Base-by-base conservation (phyloP, 1,140 invertebrate species). In the Venturia canescens region DNA sequence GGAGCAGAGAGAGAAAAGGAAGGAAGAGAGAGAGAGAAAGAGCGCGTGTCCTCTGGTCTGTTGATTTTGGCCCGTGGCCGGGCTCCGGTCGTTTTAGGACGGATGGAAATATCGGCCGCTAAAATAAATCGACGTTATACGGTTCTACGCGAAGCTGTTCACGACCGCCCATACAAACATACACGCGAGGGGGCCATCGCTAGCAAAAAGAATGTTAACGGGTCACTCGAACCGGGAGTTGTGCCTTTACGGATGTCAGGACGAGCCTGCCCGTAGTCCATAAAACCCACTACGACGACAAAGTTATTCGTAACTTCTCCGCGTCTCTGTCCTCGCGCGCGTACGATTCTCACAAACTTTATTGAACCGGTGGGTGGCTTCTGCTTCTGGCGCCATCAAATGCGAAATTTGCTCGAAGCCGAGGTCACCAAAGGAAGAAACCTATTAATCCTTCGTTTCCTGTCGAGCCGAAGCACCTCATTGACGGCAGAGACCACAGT, bases 41-140 rank as follows among this genome's bases (percentile, higher is more conserved):
- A n/a, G 50, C 27, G 63, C 15, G 31, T 38, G 70, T 80, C 71
- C 44, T 76, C 70, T 44, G 18, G n/a, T 34, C 6, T 89, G 88
- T 89, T 89, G 88, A 88, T 79, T 87, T 89, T 89, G 88, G 88
- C 88, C 82, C 80, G 81, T 50, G 79, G 84, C 86, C 86, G 79
- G 79, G 79, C 79, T 85, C 84, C 80, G 83, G 82, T 83, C 78
- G 80, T 82, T 81, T 81, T 81, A 78, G 87, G 82, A 87, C 82
- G 86, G 87, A 89, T 89, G 86, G 86, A 88, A 89, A 89, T 89
- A 89, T 89, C 87, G 88, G 85, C 83, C 82, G 87, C 88, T 87
- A 88, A 89, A 89, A 89, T 89, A 89, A 88, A 87, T 88, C 81
- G 84, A 87, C 84, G 84, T 85, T 81, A 87, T 84, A 85, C 82